Base-by-base conservation (phyloP, 2,113 vertebrate species). In the Himantopus leucocephalus region DNA sequence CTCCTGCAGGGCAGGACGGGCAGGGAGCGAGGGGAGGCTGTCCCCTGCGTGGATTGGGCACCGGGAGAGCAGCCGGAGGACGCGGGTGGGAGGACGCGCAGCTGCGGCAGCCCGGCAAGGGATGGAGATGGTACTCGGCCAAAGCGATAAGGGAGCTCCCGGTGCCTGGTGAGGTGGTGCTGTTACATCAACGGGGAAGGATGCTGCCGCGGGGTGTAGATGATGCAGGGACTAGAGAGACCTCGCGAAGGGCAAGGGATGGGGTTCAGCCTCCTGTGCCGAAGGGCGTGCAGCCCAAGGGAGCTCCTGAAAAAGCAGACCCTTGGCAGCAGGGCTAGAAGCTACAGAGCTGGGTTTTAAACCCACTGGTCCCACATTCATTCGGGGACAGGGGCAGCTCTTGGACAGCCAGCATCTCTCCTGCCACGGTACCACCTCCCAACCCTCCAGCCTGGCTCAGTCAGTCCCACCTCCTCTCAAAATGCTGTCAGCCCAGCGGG, bases 41-140 rank as follows among this genome's bases (percentile, higher is more conserved):
- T 1, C 17, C 10, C 53, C 4, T 2, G 21, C 34, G 22, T 8
- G 34, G 56, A 4, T 3, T 3, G 48, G 22, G 48, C 22, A 10
- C 48, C 22, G 48, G 22, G 22, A 48, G 22, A 23, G 48, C 48
- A 48, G 48, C 48, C 48, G 22, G 48, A 22, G 22, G 23, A 50
- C 23, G 23, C 22, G 12, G 48, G 48, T 23, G 48, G 48, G 50
- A 64, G 45, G 72, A n/a, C 6, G 55, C 3, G 0, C 30, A 4
- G 34, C n/a, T 5, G 3, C 13, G 5, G 60, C 29, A 20, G 48
- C 37, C 32, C 1, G 1, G 59, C 45, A 13, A 47, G 45, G 22
- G 24, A 21, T 19, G 50, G n/a, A 32, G 59, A 2, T 22, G 39
- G 45, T 39, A 39, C 45, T 66, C 9, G 1, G 35, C 32, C 15